Percentiles rank a stretch among this genome's conserved stretches.
phyloP scores from a whole-genome alignment of 64 coral and sea anemone genomes.

The Montipora capricornis region DNA sequence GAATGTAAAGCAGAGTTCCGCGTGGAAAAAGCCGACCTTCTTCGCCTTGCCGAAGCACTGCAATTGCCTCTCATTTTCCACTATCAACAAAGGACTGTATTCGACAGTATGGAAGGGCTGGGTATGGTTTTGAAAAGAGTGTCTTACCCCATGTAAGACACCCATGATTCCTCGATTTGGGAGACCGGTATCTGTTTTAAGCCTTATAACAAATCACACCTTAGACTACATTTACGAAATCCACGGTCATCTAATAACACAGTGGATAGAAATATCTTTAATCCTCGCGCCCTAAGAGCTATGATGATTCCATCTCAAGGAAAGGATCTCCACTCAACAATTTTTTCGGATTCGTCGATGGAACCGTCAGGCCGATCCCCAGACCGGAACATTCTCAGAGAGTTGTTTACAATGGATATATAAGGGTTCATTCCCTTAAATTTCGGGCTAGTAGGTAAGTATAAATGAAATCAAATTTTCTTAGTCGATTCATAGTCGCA shows the following conservation, averaged over 20 bases:
- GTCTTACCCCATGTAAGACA: constrained; percentile 45
- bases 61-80: constrained; percentile 44
- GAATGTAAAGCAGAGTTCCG: constrained; percentile 37
- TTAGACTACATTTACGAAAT: constrained; percentile 33
- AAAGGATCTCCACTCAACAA: background rate
- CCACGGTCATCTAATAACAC: constrained; percentile 40
- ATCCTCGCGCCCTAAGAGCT: constrained; percentile 14
- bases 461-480: constrained; percentile 52
- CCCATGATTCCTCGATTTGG: background rate
- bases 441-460: constrained; percentile 23
- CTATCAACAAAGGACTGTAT: constrained; percentile 19
- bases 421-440: background rate
- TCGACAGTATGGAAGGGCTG: constrained; percentile 41
- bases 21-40: constrained; percentile 32
- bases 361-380: background rate
- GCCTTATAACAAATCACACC: constrained; percentile 40
- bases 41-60: constrained; percentile 47
- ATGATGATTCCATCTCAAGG: background rate
- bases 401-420: background rate
- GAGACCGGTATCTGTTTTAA: constrained; percentile 42
- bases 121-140: constrained; percentile 50
- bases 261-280: constrained; percentile 31
- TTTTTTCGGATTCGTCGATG: constrained; percentile 33
- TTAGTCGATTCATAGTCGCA: constrained; percentile 21
- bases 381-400: background rate